phyloP scores from a whole-genome alignment of 2,888 invertebrate genomes.

The Rhingia rostrata region DNA sequence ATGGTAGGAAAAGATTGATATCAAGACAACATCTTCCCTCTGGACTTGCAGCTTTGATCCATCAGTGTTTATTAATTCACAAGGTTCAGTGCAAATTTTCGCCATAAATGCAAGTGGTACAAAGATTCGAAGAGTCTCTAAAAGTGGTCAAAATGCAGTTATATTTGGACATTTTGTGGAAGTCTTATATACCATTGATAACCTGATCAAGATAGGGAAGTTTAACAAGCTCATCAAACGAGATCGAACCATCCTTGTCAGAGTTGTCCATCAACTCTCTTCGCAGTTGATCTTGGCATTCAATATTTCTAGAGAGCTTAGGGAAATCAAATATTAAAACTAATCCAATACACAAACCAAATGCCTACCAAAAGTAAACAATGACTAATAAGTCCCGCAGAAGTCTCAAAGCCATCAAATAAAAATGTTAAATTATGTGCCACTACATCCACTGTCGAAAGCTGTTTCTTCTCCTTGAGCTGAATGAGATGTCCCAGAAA shows the following conservation, averaged over 20 bases:
- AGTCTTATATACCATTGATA: constrained; percentile 74
- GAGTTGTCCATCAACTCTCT: constrained; percentile 76
- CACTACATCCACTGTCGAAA: constrained; percentile 76
- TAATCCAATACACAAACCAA: no score
- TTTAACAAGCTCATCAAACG: constrained; percentile 76
- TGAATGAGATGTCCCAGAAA: constrained; percentile 75
- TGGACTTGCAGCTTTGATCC: constrained; percentile 67
- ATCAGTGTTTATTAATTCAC: constrained; percentile 71
- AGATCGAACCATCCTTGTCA: constrained; percentile 35
- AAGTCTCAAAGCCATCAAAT: constrained; percentile 79
- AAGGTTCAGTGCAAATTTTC: constrained; percentile 77
- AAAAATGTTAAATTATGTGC: constrained; percentile 77
- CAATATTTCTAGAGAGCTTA: constrained; percentile 76
- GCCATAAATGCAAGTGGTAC: constrained; percentile 75
- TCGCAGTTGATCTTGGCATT: constrained; percentile 77
- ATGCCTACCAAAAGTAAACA: constrained; percentile 76
- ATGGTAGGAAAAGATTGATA: constrained; percentile 79
- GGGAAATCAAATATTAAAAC: no score
- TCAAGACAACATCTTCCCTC: constrained; percentile 73
- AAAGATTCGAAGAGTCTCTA: constrained; percentile 79
- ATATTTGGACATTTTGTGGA: background rate
- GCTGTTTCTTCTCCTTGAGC: constrained; percentile 74
- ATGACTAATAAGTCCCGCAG: constrained; percentile 76
- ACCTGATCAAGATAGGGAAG: constrained; percentile 79
- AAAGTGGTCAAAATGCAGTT: background rate